Percentiles rank a stretch among this genome's conserved stretches.
Conservation (phyloP, 2,888 invertebrate species). For the Agrypnus murinus region DNA sequence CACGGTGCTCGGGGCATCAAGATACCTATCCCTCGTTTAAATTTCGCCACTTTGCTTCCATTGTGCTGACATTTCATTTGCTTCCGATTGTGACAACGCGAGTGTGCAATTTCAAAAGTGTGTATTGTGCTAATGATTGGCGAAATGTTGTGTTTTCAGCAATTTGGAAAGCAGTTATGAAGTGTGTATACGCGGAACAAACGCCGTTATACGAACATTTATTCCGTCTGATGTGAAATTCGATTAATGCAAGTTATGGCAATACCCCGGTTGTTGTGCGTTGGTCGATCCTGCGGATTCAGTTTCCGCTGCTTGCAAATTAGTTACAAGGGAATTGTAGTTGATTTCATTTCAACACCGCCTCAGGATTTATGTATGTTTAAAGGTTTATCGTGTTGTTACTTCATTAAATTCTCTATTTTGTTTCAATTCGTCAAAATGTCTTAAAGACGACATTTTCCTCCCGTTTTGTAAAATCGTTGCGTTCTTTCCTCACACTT, state of each 20-base stretch:
- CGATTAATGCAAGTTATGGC: conserved; percentile 48
- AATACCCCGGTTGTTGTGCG: conserved; percentile 41
- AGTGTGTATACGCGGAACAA: conserved; percentile 10
- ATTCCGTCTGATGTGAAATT: conserved; percentile 36
- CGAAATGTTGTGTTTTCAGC: conserved; percentile 18
- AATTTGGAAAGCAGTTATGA: conserved; percentile 19
- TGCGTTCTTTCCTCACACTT: background rate
- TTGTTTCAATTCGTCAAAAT: conserved; percentile 15
- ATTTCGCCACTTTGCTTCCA: conserved; percentile 38
- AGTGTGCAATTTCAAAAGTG: conserved; percentile 29
- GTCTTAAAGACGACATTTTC: conserved; percentile 7
- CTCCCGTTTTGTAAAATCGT: conserved; percentile 3
- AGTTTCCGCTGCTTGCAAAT: conserved; percentile 52
- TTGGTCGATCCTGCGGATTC: conserved; percentile 43
- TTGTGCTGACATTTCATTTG: conserved; percentile 45
- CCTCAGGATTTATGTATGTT: conserved; percentile 30
- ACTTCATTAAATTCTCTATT: conserved; percentile 25
- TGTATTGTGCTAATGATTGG: conserved; percentile 34
- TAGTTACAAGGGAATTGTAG: conserved; percentile 53
- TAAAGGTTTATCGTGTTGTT: conserved; percentile 26
- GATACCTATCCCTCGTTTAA: conserved; percentile 36
- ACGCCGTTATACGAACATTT: conserved; percentile 22
- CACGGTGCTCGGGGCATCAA: conserved; percentile 38
- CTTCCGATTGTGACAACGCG: conserved; percentile 39
- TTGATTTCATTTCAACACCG: conserved; percentile 51